Conservation (phyloP, 2,113 vertebrate species). For the Ranitomeya imitator region DNA sequence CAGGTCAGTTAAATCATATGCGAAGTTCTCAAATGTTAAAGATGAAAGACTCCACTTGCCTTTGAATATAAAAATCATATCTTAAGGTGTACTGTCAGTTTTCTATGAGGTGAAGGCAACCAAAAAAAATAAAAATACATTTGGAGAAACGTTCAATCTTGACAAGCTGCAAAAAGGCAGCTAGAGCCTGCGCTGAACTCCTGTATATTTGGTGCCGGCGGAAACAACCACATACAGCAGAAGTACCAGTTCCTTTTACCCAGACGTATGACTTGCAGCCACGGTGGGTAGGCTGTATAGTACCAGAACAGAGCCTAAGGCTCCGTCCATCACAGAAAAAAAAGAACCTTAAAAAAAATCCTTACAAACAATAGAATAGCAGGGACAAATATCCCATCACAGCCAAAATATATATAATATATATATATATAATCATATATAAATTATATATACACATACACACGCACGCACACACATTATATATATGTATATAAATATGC, state of each 20-base stretch:
- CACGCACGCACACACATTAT: slow-evolving; percentile 46
- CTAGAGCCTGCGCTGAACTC: not conserved
- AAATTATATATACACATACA: slow-evolving; percentile 56
- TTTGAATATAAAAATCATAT: slow-evolving; percentile 18
- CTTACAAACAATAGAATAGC: slow-evolving; percentile 58
- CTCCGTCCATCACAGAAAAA: slow-evolving; percentile 43
- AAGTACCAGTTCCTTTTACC: slow-evolving; percentile 23
- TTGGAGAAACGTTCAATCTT: slow-evolving; percentile 3
- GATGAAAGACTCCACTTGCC: not conserved
- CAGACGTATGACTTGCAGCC: slow-evolving; percentile 38
- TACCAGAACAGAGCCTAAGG: slow-evolving; percentile 38
- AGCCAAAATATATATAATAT: slow-evolving; percentile 59
- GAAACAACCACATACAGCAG: not conserved
- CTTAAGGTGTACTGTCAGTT: slow-evolving; percentile 43
- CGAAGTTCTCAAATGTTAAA: not conserved
- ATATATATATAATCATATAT: slow-evolving; percentile 57
- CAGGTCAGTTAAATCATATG: not conserved
- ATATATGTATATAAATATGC: slow-evolving; percentile 57
- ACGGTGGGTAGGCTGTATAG: slow-evolving; percentile 36
- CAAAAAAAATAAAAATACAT: not conserved
- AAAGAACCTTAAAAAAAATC: slow-evolving; percentile 52
- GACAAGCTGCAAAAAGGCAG: slow-evolving; percentile 49
- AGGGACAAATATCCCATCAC: slow-evolving; percentile 58
- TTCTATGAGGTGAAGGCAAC: slow-evolving; percentile 9
- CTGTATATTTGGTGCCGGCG: slow-evolving; percentile 32